phyloP scores from a whole-genome alignment of 2,888 invertebrate species.

The Calameuta pallipes region DNA sequence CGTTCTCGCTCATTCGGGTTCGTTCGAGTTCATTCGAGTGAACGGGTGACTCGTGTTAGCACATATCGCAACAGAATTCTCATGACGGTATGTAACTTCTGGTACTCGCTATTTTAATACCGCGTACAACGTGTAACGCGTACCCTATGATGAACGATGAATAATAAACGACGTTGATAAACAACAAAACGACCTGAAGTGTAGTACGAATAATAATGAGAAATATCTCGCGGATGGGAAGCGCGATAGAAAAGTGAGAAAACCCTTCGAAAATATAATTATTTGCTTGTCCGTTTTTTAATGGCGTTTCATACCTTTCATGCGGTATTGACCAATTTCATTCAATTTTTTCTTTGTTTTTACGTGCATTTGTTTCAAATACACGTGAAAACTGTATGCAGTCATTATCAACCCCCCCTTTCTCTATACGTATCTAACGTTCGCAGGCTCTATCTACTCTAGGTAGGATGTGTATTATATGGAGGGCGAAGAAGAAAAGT shows the following conservation, averaged over 20 bases:
- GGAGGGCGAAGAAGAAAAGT: constrained; percentile 26
- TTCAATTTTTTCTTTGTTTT: not conserved
- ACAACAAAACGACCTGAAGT: constrained; percentile 52
- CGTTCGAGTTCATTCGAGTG: not conserved
- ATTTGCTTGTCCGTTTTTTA: not conserved
- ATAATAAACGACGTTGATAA: constrained; percentile 57
- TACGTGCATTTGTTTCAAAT: not conserved
- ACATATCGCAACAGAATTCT: not conserved
- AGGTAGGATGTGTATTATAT: not conserved
- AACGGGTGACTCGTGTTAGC: not conserved
- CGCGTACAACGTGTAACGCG: constrained; percentile 37
- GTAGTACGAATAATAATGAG: constrained; percentile 52
- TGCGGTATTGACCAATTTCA: not conserved
- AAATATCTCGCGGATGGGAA: not conserved
- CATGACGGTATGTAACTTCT: not conserved
- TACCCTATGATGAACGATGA: constrained; percentile 53
- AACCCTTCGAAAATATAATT: not conserved
- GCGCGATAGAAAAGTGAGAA: not conserved
- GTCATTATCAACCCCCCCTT: not conserved
- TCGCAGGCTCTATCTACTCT: not conserved
- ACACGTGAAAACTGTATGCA: not conserved
- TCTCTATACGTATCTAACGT: not conserved
- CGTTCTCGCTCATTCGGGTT: not conserved
- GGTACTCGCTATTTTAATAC: not conserved
- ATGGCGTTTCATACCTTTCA: not conserved